These are phyloP conservation scores for Diadema setosum DNA, from an alignment of 35 echinoderm and acorn worm genomes.

Conservation along the genomic window DNA sequence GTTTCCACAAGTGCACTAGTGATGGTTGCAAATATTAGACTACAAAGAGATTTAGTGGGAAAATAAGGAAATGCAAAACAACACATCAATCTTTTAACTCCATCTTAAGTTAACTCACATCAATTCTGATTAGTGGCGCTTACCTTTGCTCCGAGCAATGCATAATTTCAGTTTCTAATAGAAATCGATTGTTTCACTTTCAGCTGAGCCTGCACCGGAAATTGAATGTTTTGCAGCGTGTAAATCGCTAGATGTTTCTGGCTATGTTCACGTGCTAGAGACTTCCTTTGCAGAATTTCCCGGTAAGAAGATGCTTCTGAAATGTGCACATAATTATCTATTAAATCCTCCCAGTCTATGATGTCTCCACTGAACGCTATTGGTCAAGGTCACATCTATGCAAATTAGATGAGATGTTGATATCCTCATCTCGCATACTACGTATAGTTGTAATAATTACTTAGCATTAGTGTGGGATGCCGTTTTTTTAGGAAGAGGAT, in stretches of 20 bases:
- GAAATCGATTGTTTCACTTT: background rate
- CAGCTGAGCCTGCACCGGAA: background rate
- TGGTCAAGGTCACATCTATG: background rate
- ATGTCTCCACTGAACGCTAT: background rate
- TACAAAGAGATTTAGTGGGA: background rate
- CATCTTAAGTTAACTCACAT: background rate
- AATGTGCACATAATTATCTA: background rate
- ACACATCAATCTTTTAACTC: background rate
- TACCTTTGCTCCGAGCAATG: background rate
- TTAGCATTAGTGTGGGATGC: background rate
- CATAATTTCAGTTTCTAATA: background rate
- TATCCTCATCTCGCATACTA: background rate
- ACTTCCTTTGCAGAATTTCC: conserved; percentile 53
- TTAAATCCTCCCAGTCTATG: background rate
- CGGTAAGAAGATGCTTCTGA: background rate
- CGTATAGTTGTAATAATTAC: background rate
- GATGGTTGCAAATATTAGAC: no score
- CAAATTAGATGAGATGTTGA: background rate
- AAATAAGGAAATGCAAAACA: background rate
- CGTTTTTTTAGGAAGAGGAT: background rate
- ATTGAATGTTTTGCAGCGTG: background rate
- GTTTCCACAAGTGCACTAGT: no score
- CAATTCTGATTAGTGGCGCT: background rate
- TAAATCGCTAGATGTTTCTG: background rate
- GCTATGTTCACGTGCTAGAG: background rate